Conservation (phyloP, 1,140 invertebrate genomes). For the Manduca sexta region DNA sequence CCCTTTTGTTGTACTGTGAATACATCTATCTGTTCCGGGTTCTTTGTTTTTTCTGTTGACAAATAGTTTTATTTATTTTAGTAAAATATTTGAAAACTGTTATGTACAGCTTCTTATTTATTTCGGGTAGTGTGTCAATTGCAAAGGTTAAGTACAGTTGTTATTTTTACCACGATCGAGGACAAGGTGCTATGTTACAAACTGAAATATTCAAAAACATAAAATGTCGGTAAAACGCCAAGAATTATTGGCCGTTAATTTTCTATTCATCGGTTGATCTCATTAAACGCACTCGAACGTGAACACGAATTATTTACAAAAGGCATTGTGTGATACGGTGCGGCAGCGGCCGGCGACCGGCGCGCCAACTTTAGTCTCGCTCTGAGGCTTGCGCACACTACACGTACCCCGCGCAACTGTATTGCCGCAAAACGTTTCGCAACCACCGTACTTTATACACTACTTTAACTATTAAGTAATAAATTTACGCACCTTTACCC, state of each 20-base stretch:
- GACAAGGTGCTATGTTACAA: too few species aligned
- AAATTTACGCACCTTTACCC: slow-evolving; percentile 76
- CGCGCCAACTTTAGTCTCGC: slow-evolving; percentile 37
- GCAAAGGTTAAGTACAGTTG: too few species aligned
- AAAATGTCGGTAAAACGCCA: too few species aligned
- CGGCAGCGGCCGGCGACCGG: slow-evolving; percentile 30
- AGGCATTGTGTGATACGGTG: slow-evolving; percentile 33
- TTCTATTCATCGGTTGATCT: slow-evolving; percentile 30
- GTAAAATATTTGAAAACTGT: not conserved
- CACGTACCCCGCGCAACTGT: slow-evolving; percentile 24
- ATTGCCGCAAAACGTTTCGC: slow-evolving; percentile 14
- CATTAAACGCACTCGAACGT: slow-evolving; percentile 26
- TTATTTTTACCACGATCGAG: too few species aligned
- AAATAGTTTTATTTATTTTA: slow-evolving; percentile 13
- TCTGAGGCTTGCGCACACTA: slow-evolving; percentile 13
- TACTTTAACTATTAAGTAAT: slow-evolving; percentile 1
- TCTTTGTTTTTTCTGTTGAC: slow-evolving; percentile 79
- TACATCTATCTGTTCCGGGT: slow-evolving; percentile 78
- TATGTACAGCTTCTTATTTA: slow-evolving; percentile 6
- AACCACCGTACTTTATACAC: not conserved
- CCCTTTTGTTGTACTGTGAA: slow-evolving; percentile 77
- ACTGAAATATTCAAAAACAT: too few species aligned
- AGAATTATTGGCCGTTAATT: slow-evolving; percentile 16
- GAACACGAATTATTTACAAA: slow-evolving; percentile 53
- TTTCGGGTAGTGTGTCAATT: too few species aligned